phyloP scores from a whole-genome alignment of 2,113 vertebrate genomes.

The Sorex fumeus region DNA sequence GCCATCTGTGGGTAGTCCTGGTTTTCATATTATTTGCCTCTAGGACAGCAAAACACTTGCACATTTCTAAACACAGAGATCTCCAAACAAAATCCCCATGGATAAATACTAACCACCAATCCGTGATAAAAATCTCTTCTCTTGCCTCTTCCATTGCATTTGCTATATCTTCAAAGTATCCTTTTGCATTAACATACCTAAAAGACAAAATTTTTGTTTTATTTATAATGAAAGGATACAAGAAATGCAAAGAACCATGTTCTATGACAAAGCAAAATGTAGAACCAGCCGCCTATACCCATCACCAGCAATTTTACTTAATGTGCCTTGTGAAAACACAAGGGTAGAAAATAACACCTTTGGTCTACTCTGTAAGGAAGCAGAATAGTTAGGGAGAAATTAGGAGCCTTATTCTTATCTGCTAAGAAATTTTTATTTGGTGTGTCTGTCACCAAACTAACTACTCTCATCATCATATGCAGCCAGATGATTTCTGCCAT shows the following conservation, averaged over 20 bases:
- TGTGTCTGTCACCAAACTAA: neutral
- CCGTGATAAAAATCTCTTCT: constrained; percentile 99
- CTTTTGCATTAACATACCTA: constrained; percentile 98
- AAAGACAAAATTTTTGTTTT: constrained; percentile 65
- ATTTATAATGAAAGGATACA: neutral
- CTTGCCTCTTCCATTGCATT: constrained; percentile 95
- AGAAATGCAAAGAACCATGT: fast-evolving
- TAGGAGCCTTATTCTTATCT: neutral
- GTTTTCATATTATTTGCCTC: constrained; percentile 77
- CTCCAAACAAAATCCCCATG: constrained; percentile 30
- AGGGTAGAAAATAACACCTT: neutral
- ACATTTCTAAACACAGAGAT: constrained; percentile 32
- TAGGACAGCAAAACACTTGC: constrained; percentile 21
- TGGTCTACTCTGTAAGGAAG: neutral
- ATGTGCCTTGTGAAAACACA: constrained; percentile 15
- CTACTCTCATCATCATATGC: neutral
- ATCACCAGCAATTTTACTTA: neutral
- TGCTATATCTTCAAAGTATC: constrained; percentile 97
- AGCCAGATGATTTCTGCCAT: neutral
- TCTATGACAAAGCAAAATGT: neutral
- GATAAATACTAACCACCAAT: constrained; percentile 95
- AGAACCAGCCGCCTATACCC: neutral
- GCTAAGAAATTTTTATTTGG: neutral
- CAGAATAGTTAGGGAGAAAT: neutral
- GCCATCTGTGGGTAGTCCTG: constrained; percentile 77